phyloP scores from a whole-genome alignment of 2,113 vertebrate genomes.

The Morone chrysops region DNA sequence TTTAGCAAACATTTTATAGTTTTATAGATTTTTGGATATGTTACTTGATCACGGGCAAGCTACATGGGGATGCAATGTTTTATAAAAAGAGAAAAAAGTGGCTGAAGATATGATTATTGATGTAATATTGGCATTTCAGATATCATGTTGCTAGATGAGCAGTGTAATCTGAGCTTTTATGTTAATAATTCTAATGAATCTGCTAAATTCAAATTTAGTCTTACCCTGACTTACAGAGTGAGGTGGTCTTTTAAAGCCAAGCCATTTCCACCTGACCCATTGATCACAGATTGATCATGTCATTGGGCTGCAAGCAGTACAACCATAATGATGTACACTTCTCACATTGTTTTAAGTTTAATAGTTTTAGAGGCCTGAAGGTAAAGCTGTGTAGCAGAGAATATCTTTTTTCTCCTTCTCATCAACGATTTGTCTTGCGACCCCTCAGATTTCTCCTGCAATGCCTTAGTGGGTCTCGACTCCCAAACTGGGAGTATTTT shows the following conservation, averaged over 20 bases:
- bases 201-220: neutral
- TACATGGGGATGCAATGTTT: fast-evolving
- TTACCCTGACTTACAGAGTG: neutral
- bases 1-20: neutral
- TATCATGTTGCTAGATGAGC: neutral
- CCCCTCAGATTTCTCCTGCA: neutral
- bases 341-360: neutral
- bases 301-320: neutral
- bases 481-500: neutral
- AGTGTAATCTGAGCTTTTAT: neutral
- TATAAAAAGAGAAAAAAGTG: neutral
- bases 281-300: neutral
- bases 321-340: neutral
- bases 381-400: neutral
- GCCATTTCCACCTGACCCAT: neutral
- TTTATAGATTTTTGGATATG: neutral
- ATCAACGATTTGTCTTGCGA: neutral
- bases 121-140: neutral
- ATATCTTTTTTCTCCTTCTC: neutral
- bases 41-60: neutral
- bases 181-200: neutral
- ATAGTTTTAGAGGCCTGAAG: neutral
- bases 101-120: neutral
- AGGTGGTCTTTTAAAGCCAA: too few species aligned
- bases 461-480: neutral